phyloP scores from a whole-genome alignment of 2,797 vertebrate genomes.

The Rhinophrynus dorsalis region DNA sequence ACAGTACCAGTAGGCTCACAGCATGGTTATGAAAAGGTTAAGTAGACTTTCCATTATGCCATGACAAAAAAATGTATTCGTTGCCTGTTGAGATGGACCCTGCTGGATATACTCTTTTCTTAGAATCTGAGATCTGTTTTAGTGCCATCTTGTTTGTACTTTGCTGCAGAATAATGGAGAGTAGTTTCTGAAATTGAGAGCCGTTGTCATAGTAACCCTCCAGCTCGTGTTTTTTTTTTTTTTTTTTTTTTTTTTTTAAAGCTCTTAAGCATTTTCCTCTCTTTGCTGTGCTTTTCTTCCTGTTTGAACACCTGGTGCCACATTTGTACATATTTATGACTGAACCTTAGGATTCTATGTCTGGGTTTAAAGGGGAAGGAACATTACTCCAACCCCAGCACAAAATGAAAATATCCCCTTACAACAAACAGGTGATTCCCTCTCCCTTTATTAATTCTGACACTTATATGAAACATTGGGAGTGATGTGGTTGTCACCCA shows the following conservation, averaged over 20 bases:
- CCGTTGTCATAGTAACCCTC: slow-evolving; percentile 39
- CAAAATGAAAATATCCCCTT: background rate
- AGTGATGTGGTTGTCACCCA: too few species aligned
- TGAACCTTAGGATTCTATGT: background rate
- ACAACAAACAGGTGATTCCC: too few species aligned
- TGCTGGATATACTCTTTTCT: slow-evolving; percentile 7
- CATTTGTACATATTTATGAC: slow-evolving; percentile 2
- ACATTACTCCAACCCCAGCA: background rate
- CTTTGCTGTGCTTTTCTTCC: slow-evolving; percentile 8
- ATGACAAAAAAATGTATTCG: slow-evolving; percentile 20
- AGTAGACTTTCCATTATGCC: background rate
- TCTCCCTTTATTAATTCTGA: too few species aligned
- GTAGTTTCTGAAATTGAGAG: slow-evolving; percentile 10
- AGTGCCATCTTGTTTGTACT: slow-evolving; percentile 37
- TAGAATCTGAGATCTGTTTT: slow-evolving; percentile 9
- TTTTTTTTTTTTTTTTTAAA: background rate
- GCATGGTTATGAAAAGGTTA: background rate
- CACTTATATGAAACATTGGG: too few species aligned
- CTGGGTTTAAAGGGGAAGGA: too few species aligned
- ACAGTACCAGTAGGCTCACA: too few species aligned
- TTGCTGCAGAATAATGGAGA: slow-evolving; percentile 19
- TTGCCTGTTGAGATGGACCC: slow-evolving; percentile 3
- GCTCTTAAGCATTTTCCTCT: background rate
- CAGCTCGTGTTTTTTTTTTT: slow-evolving; percentile 23
- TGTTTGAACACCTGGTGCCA: slow-evolving; percentile 8